phyloP scores from a whole-genome alignment of 2,888 invertebrate genomes.

The Allacma fusca region DNA sequence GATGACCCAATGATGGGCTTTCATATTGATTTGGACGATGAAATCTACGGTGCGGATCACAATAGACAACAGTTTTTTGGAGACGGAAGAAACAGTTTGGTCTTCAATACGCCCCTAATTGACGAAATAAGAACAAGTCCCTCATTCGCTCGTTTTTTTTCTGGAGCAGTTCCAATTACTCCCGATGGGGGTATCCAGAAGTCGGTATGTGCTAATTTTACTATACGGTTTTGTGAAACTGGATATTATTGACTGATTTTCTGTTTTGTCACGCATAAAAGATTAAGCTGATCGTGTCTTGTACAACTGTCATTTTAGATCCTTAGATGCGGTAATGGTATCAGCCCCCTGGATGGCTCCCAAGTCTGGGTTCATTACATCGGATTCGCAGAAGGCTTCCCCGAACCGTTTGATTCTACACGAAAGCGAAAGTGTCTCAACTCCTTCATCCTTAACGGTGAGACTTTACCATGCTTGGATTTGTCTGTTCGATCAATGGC shows the following conservation, averaged over 20 bases:
- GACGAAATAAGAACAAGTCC: not conserved
- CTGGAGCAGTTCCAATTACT: not conserved
- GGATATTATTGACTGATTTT: too few species aligned
- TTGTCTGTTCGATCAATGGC: slow-evolving; percentile 18
- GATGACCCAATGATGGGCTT: not conserved
- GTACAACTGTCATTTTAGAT: not conserved
- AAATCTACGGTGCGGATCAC: not conserved
- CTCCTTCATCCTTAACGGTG: not conserved
- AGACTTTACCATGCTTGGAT: not conserved
- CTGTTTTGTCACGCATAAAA: too few species aligned
- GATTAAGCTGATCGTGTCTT: too few species aligned
- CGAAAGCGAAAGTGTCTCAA: not conserved
- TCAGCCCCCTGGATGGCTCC: not conserved
- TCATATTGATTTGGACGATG: slow-evolving; percentile 7
- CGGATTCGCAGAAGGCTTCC: not conserved
- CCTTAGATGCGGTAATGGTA: slow-evolving; percentile 10
- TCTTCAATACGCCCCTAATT: not conserved
- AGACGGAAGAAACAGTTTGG: not conserved
- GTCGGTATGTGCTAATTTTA: not conserved
- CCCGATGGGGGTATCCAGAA: not conserved
- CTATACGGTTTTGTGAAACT: too few species aligned
- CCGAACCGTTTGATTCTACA: slow-evolving; percentile 22
- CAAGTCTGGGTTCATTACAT: slow-evolving; percentile 29
- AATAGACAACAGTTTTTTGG: not conserved
- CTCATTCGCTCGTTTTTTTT: not conserved